Conservation (phyloP, 2,113 vertebrate genomes). For the Solea solea region DNA sequence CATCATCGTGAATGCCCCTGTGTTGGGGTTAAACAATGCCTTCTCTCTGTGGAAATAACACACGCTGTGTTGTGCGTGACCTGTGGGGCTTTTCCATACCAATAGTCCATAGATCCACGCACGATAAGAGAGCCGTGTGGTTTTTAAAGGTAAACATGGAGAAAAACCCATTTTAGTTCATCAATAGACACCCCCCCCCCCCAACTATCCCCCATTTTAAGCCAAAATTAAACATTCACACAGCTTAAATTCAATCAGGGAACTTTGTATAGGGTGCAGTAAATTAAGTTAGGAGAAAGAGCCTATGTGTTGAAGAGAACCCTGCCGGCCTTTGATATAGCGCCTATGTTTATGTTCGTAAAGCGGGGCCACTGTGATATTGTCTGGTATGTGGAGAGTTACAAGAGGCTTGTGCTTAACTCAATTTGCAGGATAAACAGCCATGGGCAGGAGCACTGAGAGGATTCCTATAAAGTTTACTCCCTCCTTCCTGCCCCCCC, state of each 20-base stretch:
- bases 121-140: conserved; percentile 62
- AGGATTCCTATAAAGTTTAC: conserved; percentile 54
- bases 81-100: conserved; percentile 32
- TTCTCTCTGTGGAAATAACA: conserved; percentile 50
- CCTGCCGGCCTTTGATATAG: conserved; percentile 72
- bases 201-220: conserved; percentile 43
- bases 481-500: conserved; percentile 38
- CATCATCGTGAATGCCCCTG: conserved; percentile 46
- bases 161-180: conserved; percentile 54
- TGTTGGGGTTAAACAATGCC: conserved; percentile 55
- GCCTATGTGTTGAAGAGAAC: conserved; percentile 66
- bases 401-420: conserved; percentile 72
- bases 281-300: conserved; percentile 74
- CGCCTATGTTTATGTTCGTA: conserved; percentile 71
- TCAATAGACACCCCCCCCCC: conserved; percentile 44
- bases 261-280: conserved; percentile 50
- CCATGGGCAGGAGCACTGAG: conserved; percentile 51
- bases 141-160: conserved; percentile 66
- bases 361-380: conserved; percentile 77
- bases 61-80: conserved; percentile 51
- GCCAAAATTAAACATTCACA: conserved; percentile 65
- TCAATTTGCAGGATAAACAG: conserved; percentile 77
- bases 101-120: conserved; percentile 47
- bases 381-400: conserved; percentile 79
- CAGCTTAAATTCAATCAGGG: conserved; percentile 69